A percentile compares a stretch with the other conserved stretches of the same genome.
Conservation (phyloP, 2,888 invertebrate genomes). For the Temnothorax unifasciatus region DNA sequence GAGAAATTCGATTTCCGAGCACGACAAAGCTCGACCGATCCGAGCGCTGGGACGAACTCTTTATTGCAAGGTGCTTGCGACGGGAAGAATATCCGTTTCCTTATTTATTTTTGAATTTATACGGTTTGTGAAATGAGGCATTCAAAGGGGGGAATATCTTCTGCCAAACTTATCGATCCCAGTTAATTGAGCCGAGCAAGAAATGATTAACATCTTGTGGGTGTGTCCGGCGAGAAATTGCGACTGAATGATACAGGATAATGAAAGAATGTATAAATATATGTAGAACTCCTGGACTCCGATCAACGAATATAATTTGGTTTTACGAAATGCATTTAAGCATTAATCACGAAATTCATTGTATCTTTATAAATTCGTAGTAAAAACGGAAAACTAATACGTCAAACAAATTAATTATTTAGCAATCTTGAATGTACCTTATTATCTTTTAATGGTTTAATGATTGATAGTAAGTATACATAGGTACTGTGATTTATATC, state of each 20-base stretch:
- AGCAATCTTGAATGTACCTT: background rate
- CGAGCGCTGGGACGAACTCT: background rate
- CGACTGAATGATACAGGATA: constrained; percentile 40
- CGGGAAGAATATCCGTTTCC: background rate
- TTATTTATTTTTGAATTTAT: constrained; percentile 18
- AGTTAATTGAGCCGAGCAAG: constrained; percentile 44
- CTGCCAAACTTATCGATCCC: constrained; percentile 49
- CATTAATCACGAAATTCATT: constrained; percentile 5
- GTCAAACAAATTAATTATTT: constrained; percentile 29
- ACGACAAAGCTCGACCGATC: constrained; percentile 32
- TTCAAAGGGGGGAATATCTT: background rate
- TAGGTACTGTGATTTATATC: background rate
- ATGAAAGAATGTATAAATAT: constrained; percentile 36
- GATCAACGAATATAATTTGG: constrained; percentile 31
- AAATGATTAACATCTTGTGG: constrained; percentile 34
- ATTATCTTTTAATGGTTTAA: background rate
- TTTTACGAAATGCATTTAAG: constrained; percentile 20
- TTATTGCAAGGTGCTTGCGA: constrained; percentile 8
- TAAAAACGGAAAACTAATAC: constrained; percentile 3
- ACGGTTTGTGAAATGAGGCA: constrained; percentile 16
- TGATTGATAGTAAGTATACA: background rate
- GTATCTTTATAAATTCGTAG: constrained; percentile 29
- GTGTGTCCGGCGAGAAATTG: constrained; percentile 2
- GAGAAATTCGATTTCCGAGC: constrained; percentile 26
- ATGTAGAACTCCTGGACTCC: background rate